Evolutionary conservation across 2,797 vertebrate species (phyloP).

Genomic region (Caiman crocodilus): DNA sequence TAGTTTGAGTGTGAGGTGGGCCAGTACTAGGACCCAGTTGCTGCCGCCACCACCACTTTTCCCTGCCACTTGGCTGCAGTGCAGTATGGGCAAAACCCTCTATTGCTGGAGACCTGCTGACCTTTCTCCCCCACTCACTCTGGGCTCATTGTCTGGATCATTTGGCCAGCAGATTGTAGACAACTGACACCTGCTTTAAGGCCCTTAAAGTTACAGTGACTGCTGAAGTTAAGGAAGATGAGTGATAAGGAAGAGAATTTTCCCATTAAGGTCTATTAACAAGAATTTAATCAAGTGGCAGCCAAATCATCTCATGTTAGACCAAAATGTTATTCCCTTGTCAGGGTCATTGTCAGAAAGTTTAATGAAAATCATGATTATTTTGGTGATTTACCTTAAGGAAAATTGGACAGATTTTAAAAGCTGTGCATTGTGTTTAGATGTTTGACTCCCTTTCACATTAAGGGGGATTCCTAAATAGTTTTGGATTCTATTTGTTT

Average conservation of each 20-base stretch:
- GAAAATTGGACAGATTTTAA: constrained; percentile 2
- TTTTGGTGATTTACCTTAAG: constrained; percentile 27
- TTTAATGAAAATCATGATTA: constrained; percentile 33
- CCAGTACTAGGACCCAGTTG: too few species aligned
- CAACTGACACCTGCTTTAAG: background rate
- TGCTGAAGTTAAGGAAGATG: constrained; percentile 9
- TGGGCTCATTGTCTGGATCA: too few species aligned
- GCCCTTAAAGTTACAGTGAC: background rate
- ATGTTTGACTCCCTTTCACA: background rate
- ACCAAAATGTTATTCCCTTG: constrained; percentile 55
- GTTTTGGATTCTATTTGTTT: background rate
- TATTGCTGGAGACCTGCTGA: too few species aligned
- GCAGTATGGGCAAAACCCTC: too few species aligned
- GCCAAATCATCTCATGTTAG: background rate
- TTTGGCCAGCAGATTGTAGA: too few species aligned
- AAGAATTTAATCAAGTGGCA: constrained; percentile 41
- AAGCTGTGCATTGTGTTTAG: background rate
- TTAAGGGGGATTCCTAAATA: background rate
- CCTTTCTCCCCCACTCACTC: too few species aligned
- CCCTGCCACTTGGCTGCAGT: too few species aligned
- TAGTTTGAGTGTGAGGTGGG: too few species aligned
- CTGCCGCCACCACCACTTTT: too few species aligned
- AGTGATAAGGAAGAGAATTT: constrained; percentile 42
- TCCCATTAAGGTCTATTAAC: constrained; percentile 49
- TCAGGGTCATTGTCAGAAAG: constrained; percentile 26